A percentile compares a stretch with the other conserved stretches of the same genome.
phyloP scores from a whole-genome alignment of 1,140 invertebrate genomes.

The Probaryconus sp. region DNA sequence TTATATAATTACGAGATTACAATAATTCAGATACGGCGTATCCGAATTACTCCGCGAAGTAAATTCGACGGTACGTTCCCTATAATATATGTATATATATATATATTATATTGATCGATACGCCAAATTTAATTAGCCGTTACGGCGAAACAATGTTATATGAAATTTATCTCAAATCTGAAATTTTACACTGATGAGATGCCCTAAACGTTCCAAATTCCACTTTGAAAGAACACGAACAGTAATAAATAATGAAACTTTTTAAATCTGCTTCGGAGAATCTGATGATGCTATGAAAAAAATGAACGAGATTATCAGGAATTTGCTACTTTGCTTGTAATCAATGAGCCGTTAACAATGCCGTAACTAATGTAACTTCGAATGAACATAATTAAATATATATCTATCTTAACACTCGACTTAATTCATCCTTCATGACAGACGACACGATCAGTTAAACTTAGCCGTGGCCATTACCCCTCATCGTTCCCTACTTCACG shows the following conservation, averaged over 20 bases:
- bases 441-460: constrained; percentile 29
- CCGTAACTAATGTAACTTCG: background rate
- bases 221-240: too few relatives aligned
- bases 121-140: background rate
- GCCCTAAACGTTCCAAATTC: too few relatives aligned
- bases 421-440: constrained; percentile 28
- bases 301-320: too few relatives aligned
- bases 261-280: too few relatives aligned
- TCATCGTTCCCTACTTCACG: constrained; percentile 25
- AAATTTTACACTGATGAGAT: too few relatives aligned
- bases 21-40: background rate
- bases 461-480: constrained; percentile 8
- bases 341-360: background rate
- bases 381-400: constrained; percentile 15
- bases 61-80: background rate
- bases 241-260: too few relatives aligned
- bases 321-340: background rate
- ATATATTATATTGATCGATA: constrained; percentile 10
- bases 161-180: too few relatives aligned
- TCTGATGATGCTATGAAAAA: too few relatives aligned
- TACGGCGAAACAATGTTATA: background rate
- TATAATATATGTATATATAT: too few relatives aligned
- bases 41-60: background rate
- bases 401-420: constrained; percentile 23
- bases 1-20: too few relatives aligned